A percentile compares a stretch with the other conserved stretches of the same genome.
These are phyloP conservation scores for Hozukius guyotensis DNA, from an alignment of 2,797 vertebrate species.

Conservation along the genomic window DNA sequence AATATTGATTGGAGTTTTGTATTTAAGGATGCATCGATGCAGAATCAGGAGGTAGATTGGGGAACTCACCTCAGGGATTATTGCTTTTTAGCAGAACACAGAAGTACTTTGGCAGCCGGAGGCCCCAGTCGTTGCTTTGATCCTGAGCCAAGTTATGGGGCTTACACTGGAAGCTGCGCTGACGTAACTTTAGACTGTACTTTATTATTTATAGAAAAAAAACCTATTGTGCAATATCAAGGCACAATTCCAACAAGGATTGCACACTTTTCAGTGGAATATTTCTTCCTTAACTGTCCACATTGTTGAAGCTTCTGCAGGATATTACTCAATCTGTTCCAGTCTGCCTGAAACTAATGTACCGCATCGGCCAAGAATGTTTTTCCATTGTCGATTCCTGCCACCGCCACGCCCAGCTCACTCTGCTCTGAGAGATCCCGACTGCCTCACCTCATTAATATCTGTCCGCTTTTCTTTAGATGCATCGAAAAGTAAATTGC, in stretches of 20 bases:
- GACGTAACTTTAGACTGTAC: background rate
- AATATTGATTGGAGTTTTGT: background rate
- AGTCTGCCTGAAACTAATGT: background rate
- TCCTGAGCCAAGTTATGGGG: background rate
- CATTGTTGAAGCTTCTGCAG: constrained; percentile 5
- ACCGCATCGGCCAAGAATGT: constrained; percentile 10
- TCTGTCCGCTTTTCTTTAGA: background rate
- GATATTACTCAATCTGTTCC: constrained; percentile 27
- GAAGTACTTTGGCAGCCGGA: background rate
- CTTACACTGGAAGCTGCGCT: background rate
- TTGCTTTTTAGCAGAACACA: background rate
- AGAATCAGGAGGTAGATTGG: background rate
- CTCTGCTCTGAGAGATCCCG: background rate
- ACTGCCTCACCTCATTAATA: background rate
- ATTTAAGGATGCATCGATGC: background rate
- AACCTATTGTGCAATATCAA: background rate
- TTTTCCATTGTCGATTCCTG: constrained; percentile 31
- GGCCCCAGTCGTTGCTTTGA: background rate
- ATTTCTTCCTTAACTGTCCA: background rate
- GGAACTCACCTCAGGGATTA: background rate
- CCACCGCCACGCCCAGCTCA: background rate
- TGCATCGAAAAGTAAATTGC: background rate
- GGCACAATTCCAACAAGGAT: background rate
- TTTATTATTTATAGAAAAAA: background rate
- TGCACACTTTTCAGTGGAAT: background rate